Conservation (phyloP, 64 coral and sea anemone genomes). For the Porites lutea region DNA sequence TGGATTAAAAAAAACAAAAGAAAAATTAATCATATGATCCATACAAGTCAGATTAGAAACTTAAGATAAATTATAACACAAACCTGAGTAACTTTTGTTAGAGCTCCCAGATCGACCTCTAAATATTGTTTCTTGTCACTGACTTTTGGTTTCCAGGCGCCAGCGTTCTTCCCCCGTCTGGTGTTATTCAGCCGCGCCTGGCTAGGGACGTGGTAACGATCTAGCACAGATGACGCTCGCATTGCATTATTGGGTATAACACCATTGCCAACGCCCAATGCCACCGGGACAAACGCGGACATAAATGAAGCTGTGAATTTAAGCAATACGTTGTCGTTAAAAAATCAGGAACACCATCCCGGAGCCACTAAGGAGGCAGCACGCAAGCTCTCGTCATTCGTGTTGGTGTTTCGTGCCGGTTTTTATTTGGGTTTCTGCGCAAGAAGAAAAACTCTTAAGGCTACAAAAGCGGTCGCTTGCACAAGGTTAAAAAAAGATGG, state of each 20-base stretch:
- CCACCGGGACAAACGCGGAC: slow-evolving; percentile 64
- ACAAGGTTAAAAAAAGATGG: too few relatives aligned
- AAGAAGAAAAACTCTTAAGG: too few relatives aligned
- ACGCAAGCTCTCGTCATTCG: too few relatives aligned
- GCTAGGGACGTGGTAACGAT: slow-evolving; percentile 76
- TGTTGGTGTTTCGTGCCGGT: too few relatives aligned
- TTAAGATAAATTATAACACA: neutral
- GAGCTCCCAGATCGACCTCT: slow-evolving; percentile 73
- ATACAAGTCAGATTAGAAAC: neutral
- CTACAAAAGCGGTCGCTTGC: too few relatives aligned
- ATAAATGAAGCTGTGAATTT: slow-evolving; percentile 69
- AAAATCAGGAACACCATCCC: too few relatives aligned
- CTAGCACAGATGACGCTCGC: slow-evolving; percentile 63
- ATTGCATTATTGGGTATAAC: slow-evolving; percentile 66
- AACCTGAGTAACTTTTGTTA: slow-evolving; percentile 72
- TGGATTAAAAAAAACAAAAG: neutral
- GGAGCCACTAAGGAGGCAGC: too few relatives aligned
- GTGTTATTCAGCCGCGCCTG: slow-evolving; percentile 81
- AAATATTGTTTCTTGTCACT: slow-evolving; percentile 82
- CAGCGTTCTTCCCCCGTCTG: slow-evolving; percentile 61
- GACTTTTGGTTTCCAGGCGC: slow-evolving; percentile 80
- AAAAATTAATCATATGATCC: neutral
- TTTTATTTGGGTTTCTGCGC: too few relatives aligned
- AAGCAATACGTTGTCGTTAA: too few relatives aligned
- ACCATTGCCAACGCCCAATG: slow-evolving; percentile 69